Percentiles rank a stretch among this genome's conserved stretches.
Evolutionary conservation across 2,113 vertebrate genomes (phyloP).

Genomic region (Spea multiplicata): DNA sequence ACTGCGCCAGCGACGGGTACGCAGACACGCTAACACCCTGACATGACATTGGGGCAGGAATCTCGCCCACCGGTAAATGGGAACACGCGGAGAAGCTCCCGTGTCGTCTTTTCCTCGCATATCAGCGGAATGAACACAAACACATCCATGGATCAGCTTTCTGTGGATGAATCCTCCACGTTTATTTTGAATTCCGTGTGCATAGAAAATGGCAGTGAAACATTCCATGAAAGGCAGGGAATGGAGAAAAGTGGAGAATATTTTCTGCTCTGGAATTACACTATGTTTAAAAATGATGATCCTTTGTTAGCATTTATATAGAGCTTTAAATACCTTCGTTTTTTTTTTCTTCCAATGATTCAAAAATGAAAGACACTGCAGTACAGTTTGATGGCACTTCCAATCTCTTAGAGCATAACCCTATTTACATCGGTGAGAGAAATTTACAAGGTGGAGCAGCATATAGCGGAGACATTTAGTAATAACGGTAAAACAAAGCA

Average conservation of each 20-base stretch:
- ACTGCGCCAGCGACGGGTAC: no score
- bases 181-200: conserved; percentile 80
- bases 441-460: conserved; percentile 94
- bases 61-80: no score
- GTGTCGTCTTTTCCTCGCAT: no score
- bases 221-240: conserved; percentile 70
- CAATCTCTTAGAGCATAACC: conserved; percentile 80
- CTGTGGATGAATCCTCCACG: conserved; percentile 74
- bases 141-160: conserved; percentile 60
- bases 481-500: conserved; percentile 80
- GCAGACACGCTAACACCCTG: no score
- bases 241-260: conserved; percentile 62
- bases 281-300: conserved; percentile 63
- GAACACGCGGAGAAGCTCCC: no score
- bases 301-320: conserved; percentile 61
- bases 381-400: conserved; percentile 86
- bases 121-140: not conserved
- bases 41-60: no score
- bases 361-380: conserved; percentile 79
- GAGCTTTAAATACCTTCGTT: conserved; percentile 61
- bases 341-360: conserved; percentile 55
- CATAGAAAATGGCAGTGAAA: conserved; percentile 86
- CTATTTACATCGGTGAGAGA: conserved; percentile 92
- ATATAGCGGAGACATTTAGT: conserved; percentile 86
- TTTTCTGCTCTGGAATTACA: conserved; percentile 65